phyloP scores from a whole-genome alignment of 2,888 invertebrate species.

The Drosophila setosimentum region DNA sequence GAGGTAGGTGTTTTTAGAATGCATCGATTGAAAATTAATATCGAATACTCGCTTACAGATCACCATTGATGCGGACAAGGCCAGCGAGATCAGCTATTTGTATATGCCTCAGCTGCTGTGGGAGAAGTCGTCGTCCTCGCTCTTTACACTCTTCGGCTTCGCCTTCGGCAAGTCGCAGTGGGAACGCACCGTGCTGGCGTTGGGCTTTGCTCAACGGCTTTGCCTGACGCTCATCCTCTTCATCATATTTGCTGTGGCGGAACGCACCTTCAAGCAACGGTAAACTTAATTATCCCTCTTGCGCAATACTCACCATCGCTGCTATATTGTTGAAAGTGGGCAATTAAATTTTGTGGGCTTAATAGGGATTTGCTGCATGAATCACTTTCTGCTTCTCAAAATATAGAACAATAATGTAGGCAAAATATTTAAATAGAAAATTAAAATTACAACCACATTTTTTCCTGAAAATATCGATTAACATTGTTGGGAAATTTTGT shows the following conservation, averaged over 20 bases:
- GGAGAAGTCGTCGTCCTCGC: slow-evolving; percentile 85
- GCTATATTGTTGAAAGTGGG: neutral
- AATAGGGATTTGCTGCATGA: neutral
- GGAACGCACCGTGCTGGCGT: slow-evolving; percentile 89
- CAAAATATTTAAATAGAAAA: too few relatives aligned
- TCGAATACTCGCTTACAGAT: slow-evolving; percentile 60
- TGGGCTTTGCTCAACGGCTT: slow-evolving; percentile 90
- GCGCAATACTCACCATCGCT: neutral
- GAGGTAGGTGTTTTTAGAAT: slow-evolving; percentile 68
- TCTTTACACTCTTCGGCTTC: slow-evolving; percentile 85
- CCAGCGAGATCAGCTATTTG: slow-evolving; percentile 83
- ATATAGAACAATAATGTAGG: neutral
- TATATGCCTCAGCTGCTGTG: slow-evolving; percentile 84
- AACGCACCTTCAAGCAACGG: slow-evolving; percentile 96
- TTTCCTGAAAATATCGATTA: too few relatives aligned
- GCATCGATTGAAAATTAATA: neutral
- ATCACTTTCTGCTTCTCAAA: neutral
- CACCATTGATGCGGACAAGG: slow-evolving; percentile 83
- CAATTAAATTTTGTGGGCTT: neutral
- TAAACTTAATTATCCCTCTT: slow-evolving; percentile 32
- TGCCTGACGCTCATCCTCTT: slow-evolving; percentile 92
- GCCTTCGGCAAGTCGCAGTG: slow-evolving; percentile 88
- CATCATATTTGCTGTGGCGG: slow-evolving; percentile 96
- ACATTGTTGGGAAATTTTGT: too few relatives aligned
- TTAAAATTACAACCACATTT: too few relatives aligned